Conservation (phyloP, 2,888 invertebrate genomes). For the Acleris sparsana region DNA sequence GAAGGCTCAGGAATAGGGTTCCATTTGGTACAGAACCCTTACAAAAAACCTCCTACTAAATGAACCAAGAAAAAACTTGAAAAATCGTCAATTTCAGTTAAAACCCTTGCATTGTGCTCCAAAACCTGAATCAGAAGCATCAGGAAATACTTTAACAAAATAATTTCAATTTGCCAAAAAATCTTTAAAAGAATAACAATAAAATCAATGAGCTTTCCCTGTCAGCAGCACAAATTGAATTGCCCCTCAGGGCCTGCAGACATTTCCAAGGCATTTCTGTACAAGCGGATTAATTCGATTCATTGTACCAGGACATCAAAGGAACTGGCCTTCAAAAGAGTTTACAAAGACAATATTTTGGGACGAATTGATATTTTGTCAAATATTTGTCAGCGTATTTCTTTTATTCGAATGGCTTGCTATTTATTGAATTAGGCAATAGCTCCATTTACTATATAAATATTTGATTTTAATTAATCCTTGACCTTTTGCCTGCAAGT, state of each 20-base stretch:
- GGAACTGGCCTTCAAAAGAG: constrained; percentile 32
- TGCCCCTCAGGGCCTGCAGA: constrained; percentile 25
- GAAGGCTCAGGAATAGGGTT: too few species aligned
- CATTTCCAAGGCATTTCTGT: constrained; percentile 17
- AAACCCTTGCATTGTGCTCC: too few species aligned
- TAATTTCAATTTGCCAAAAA: constrained; percentile 1
- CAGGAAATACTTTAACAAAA: not conserved
- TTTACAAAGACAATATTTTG: constrained; percentile 26
- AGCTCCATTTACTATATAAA: too few species aligned
- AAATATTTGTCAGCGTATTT: constrained; percentile 15
- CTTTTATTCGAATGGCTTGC: not conserved
- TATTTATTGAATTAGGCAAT: too few species aligned
- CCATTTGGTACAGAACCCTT: too few species aligned
- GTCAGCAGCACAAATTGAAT: constrained; percentile 33
- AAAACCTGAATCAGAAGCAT: not conserved
- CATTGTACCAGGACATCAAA: constrained; percentile 34
- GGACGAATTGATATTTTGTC: constrained; percentile 20
- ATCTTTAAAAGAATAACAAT: constrained; percentile 18
- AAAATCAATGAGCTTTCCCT: constrained; percentile 32
- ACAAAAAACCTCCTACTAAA: too few species aligned
- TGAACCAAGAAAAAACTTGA: too few species aligned
- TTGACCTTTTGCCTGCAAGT: too few species aligned
- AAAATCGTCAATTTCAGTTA: too few species aligned
- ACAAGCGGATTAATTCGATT: constrained; percentile 34
- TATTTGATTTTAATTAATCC: too few species aligned